A percentile compares a stretch with the other conserved stretches of the same genome.
These are phyloP conservation scores for Ectropis crepuscularia DNA, from an alignment of 2,888 invertebrate species.

Conservation along the genomic window DNA sequence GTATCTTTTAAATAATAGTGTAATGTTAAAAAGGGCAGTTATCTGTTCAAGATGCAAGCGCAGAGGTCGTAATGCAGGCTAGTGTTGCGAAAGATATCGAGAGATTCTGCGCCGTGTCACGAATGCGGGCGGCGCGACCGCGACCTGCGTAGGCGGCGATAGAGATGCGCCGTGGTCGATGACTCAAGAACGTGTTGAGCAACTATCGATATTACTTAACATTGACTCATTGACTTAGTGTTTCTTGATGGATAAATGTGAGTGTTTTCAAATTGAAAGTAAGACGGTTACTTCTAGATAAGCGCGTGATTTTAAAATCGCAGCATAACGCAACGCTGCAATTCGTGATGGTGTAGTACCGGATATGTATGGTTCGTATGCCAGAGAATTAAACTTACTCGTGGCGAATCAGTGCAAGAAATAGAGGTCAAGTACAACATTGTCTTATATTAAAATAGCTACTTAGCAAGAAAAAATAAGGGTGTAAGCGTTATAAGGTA, in stretches of 20 bases:
- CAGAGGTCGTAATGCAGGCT: conserved; percentile 68
- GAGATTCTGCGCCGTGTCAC: conserved; percentile 77
- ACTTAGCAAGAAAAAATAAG: too few relatives aligned
- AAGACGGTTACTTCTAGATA: too few relatives aligned
- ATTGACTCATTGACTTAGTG: background rate
- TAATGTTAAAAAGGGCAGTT: conserved; percentile 16
- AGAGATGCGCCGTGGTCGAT: conserved; percentile 49
- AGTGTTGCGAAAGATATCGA: conserved; percentile 78
- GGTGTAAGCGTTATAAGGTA: too few relatives aligned
- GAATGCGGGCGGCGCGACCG: conserved; percentile 72
- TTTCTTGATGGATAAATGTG: background rate
- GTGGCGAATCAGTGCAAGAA: too few relatives aligned
- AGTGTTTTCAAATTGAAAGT: too few relatives aligned
- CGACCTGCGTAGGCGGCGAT: conserved; percentile 81
- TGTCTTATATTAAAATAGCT: too few relatives aligned
- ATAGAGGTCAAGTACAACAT: too few relatives aligned
- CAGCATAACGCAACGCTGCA: too few relatives aligned
- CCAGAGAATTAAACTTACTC: too few relatives aligned
- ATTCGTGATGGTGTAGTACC: too few relatives aligned
- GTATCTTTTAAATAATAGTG: background rate
- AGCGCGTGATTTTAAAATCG: too few relatives aligned
- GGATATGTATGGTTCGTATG: too few relatives aligned
- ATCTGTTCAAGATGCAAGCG: conserved; percentile 33
- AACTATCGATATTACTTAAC: background rate
- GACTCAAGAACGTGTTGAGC: background rate